phyloP scores from a whole-genome alignment of 2,113 vertebrate genomes.

The Hipposideros armiger region DNA sequence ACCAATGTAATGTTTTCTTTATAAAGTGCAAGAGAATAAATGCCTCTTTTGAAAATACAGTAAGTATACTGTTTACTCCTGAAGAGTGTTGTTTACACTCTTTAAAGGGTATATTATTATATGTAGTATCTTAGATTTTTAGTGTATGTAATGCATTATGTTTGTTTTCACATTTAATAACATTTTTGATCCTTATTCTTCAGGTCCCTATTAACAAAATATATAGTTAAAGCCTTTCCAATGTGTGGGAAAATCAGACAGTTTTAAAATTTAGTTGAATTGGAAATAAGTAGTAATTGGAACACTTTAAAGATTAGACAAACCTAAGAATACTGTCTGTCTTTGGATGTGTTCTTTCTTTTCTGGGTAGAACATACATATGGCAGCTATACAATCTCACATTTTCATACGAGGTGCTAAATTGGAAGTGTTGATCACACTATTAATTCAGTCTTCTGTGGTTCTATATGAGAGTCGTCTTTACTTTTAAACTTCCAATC shows the following conservation, averaged over 20 bases:
- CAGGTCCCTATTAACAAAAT: background rate
- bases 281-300: slow-evolving; percentile 53
- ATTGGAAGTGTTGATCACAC: background rate
- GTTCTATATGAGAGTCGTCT: background rate
- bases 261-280: slow-evolving; percentile 44
- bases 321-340: background rate
- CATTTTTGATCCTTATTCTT: slow-evolving; percentile 50
- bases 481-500: slow-evolving; percentile 36
- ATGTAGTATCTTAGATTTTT: slow-evolving; percentile 40
- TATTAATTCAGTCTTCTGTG: background rate
- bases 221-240: slow-evolving; percentile 22
- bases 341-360: slow-evolving; percentile 1
- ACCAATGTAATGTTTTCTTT: slow-evolving; percentile 11
- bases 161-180: slow-evolving; percentile 59
- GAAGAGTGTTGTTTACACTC: background rate
- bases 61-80: slow-evolving; percentile 36
- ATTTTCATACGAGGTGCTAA: background rate
- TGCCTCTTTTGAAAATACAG: background rate
- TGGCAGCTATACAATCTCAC: background rate
- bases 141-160: background rate
- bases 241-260: background rate
- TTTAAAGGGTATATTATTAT: slow-evolving; percentile 43
- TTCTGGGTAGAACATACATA: slow-evolving; percentile 48
- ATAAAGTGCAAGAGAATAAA: slow-evolving; percentile 15
- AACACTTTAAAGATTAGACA: slow-evolving; percentile 53